Evolutionary conservation across 2,113 vertebrate species (phyloP).

Genomic region (Craseonycteris thonglongyai): DNA sequence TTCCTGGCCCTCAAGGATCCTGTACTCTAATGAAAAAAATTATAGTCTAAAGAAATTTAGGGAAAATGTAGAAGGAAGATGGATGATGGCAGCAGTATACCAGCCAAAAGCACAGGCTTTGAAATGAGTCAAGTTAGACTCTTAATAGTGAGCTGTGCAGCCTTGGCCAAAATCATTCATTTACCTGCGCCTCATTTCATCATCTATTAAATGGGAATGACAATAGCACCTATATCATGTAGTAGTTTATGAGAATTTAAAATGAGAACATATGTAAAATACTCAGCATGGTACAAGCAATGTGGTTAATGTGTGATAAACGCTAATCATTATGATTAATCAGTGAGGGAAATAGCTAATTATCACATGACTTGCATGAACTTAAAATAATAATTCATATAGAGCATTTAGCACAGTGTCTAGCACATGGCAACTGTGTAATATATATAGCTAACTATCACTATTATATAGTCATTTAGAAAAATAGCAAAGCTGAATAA

Average conservation of each 20-base stretch:
- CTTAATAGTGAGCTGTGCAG: not conserved
- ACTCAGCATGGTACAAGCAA: not conserved
- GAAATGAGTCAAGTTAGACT: not conserved
- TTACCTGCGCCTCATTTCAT: not conserved
- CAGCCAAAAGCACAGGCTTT: not conserved
- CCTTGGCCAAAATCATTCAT: not conserved
- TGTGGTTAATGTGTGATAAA: not conserved
- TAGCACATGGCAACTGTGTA: not conserved
- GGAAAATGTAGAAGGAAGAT: not conserved
- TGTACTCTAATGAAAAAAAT: not conserved
- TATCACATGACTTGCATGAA: conserved; percentile 4
- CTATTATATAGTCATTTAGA: not conserved
- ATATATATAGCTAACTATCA: not conserved
- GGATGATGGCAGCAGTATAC: not conserved
- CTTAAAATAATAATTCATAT: conserved; percentile 33
- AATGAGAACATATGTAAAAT: not conserved
- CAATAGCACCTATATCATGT: not conserved
- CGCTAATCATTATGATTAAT: conserved; percentile 9
- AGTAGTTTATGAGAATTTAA: not conserved
- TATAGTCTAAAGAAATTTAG: not conserved
- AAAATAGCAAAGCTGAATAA: not conserved
- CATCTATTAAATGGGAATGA: not conserved
- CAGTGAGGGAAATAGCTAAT: conserved; percentile 31
- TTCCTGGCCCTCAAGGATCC: not conserved
- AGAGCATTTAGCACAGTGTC: not conserved